Evolutionary conservation across 53 echinoderm and acorn worm genomes (phyloP), one percentile per base, ranked within the genome.

Genomic region (Crossaster papposus): DNA sequence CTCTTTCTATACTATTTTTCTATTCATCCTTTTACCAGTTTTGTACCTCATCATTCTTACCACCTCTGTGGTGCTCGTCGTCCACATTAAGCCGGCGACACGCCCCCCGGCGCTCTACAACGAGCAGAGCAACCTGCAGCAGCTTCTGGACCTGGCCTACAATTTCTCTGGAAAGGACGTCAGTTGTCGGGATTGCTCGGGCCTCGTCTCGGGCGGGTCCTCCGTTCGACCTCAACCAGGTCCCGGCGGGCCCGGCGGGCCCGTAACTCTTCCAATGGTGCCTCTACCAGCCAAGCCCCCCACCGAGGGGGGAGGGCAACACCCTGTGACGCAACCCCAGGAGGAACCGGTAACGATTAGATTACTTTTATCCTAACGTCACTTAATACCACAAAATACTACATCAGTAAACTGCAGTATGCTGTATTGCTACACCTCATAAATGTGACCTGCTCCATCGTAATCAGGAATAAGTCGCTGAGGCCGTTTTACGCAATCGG

Each of bases 131-230:
- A 97, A 97, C 90, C 77, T 97, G 34, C 97, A 97, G 54, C 88
- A 91, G n/a, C 94, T 97, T 30, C 89, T 97, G 0, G 95, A 97
- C 85, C 79, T 97, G 30, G 97, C 97, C 36, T 97, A 95, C 89
- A 97, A 97, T 92, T 93, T 95, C 86, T 95, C 95, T 70, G 94
- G 94, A 54, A 81, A 90, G 55, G 95, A 95, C 79, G 93, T 97
- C 86, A 44, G 63, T 76, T 97, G 98, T 73, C 85, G 72, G 20
- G 79, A 83, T 8, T 97, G 98, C 74, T 97, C 98, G 1, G 98
- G 98, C 5, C 96, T 96, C 85, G 34, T 73, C 18, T 79, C 91
- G 58, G 70, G 52, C 14, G 31, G 53, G 22, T 14, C 70, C 14
- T 58, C 70, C 12, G 72, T 15, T 36, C 44, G 9, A 44, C 58